phyloP scores from a whole-genome alignment of 2,113 vertebrate genomes.

The Helogale parvula region DNA sequence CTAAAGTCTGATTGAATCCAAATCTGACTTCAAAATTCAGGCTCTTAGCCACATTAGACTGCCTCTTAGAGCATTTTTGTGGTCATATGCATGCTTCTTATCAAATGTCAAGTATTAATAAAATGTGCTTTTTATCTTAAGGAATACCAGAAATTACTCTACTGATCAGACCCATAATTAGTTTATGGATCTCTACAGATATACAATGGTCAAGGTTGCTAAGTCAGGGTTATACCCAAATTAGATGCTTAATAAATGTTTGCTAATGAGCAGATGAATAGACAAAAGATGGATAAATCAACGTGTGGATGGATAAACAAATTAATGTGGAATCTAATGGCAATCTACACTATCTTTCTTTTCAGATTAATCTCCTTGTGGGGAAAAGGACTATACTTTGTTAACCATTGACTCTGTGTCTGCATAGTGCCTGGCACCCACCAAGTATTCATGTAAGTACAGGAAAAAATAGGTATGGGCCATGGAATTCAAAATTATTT shows the following conservation, averaged over 20 bases:
- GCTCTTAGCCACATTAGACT: neutral
- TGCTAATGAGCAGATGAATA: neutral
- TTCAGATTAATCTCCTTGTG: neutral
- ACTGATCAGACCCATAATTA: neutral
- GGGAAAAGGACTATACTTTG: neutral
- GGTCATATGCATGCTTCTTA: neutral
- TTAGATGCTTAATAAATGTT: neutral
- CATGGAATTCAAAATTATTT: neutral
- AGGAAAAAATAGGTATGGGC: neutral
- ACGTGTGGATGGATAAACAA: neutral
- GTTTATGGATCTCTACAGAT: neutral
- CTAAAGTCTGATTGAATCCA: neutral
- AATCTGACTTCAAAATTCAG: neutral
- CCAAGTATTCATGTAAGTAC: neutral
- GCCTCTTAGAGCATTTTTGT: neutral
- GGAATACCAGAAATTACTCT: neutral
- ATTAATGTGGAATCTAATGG: neutral
- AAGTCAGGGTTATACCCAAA: neutral
- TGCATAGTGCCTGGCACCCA: neutral
- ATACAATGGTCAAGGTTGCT: neutral
- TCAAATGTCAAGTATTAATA: neutral
- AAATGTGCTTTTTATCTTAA: conserved; percentile 11
- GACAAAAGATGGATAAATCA: neutral
- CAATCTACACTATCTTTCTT: neutral
- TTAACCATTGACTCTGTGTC: neutral